These are phyloP conservation scores for Scaptomyza polygonia DNA, from an alignment of 2,888 invertebrate genomes.

Conservation along the genomic window DNA sequence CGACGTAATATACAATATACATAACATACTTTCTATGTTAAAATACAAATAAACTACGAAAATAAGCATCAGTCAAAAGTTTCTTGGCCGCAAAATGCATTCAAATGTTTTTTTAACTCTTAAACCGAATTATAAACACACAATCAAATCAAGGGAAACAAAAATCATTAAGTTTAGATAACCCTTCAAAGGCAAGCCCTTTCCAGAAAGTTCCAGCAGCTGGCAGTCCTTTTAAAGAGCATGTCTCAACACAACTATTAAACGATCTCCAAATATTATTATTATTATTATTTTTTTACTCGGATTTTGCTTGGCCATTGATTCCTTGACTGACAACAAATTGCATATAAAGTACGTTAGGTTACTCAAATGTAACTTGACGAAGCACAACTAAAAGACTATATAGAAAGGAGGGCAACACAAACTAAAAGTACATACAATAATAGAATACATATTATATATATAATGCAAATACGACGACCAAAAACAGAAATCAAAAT, in stretches of 20 bases:
- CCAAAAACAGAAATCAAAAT: conserved; percentile 25
- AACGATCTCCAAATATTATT: conserved; percentile 8
- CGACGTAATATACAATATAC: conserved; percentile 74
- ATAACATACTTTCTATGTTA: conserved; percentile 60
- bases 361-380: conserved; percentile 72
- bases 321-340: conserved; percentile 81
- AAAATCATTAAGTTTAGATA: neutral
- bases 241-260: conserved; percentile 7
- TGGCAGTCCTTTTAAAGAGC: conserved; percentile 23
- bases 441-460: conserved; percentile 38
- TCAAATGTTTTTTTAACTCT: conserved; percentile 18
- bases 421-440: conserved; percentile 67
- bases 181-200: conserved; percentile 22
- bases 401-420: conserved; percentile 55
- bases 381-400: conserved; percentile 77
- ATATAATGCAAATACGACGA: conserved; percentile 20
- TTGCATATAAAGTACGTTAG: conserved; percentile 65
- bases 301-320: conserved; percentile 77
- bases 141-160: conserved; percentile 21
- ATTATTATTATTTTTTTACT: conserved; percentile 5
- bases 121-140: conserved; percentile 21
- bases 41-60: conserved; percentile 74
- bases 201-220: conserved; percentile 33
- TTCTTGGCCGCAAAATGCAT: conserved; percentile 81
- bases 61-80: conserved; percentile 84